These are phyloP conservation scores for Otus sunia DNA, from an alignment of 2,113 vertebrate species.

Conservation along the genomic window DNA sequence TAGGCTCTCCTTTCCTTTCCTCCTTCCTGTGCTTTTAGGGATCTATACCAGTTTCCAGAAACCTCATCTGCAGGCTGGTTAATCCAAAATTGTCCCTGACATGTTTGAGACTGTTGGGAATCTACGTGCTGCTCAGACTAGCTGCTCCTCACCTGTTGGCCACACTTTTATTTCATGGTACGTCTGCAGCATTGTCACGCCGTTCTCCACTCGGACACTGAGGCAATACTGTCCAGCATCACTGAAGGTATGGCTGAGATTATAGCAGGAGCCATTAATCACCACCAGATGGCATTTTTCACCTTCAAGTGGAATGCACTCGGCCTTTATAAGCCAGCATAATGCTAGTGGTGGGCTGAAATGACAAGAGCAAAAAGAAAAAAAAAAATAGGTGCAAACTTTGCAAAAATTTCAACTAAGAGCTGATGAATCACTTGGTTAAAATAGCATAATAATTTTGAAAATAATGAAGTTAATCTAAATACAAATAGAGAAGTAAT, in stretches of 20 bases:
- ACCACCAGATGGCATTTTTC: slow-evolving; percentile 78
- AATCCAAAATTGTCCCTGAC: not conserved
- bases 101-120: not conserved
- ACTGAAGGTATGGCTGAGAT: slow-evolving; percentile 81
- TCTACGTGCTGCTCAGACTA: not conserved
- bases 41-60: not conserved
- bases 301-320: slow-evolving; percentile 72
- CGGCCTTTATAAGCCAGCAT: slow-evolving; percentile 84
- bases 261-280: slow-evolving; percentile 75
- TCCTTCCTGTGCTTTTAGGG: not conserved
- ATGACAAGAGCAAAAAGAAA: not conserved
- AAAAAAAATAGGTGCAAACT: not conserved
- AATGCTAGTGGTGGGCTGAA: slow-evolving; percentile 81
- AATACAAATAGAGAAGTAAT: not conserved
- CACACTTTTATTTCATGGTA: slow-evolving; percentile 80
- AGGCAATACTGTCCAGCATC: slow-evolving; percentile 81
- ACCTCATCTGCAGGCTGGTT: not conserved
- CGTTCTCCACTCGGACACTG: slow-evolving; percentile 79
- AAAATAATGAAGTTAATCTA: not conserved
- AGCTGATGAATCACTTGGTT: not conserved
- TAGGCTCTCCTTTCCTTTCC: not conserved
- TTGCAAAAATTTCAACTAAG: not conserved
- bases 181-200: slow-evolving; percentile 78
- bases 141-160: slow-evolving; percentile 73
- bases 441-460: not conserved